Evolutionary conservation across 2,888 invertebrate genomes (phyloP).

Genomic region (Conus canariensis): DNA sequence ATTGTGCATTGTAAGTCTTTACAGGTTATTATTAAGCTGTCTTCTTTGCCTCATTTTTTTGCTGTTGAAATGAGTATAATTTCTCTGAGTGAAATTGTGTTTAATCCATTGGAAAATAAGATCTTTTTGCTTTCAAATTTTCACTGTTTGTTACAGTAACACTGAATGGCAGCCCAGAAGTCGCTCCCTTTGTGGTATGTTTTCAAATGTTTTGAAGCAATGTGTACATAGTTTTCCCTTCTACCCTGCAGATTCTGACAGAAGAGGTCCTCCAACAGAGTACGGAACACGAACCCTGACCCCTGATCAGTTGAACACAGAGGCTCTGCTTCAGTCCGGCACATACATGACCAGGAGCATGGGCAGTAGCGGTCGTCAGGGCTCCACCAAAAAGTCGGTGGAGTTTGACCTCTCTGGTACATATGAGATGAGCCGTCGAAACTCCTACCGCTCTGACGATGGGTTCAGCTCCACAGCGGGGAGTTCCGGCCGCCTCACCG

Average conservation of each 20-base stretch:
- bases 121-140: no score
- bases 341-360: conserved; percentile 23
- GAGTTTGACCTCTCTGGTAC: conserved; percentile 53
- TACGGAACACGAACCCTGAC: conserved; percentile 63
- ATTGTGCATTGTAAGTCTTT: no score
- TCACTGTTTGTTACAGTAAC: no score
- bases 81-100: no score
- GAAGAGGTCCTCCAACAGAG: conserved; percentile 14
- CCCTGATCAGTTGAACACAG: conserved; percentile 74
- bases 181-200: no score
- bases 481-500: conserved; percentile 50
- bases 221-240: no score
- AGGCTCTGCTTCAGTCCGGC: conserved; percentile 69
- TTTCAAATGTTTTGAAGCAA: no score
- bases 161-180: no score
- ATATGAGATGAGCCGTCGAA: conserved; percentile 2
- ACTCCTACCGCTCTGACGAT: conserved; percentile 21
- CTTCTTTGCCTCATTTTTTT: no score
- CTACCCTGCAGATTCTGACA: conserved; percentile 29
- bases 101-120: no score
- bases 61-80: no score
- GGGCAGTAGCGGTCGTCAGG: conserved; percentile 35
- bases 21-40: no score
- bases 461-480: conserved; percentile 2
- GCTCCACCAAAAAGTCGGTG: conserved; percentile 50